Evolutionary conservation across 2,797 vertebrate genomes (phyloP), one percentile per base, ranked within the genome.

Genomic region (Rhinichthys osculus): DNA sequence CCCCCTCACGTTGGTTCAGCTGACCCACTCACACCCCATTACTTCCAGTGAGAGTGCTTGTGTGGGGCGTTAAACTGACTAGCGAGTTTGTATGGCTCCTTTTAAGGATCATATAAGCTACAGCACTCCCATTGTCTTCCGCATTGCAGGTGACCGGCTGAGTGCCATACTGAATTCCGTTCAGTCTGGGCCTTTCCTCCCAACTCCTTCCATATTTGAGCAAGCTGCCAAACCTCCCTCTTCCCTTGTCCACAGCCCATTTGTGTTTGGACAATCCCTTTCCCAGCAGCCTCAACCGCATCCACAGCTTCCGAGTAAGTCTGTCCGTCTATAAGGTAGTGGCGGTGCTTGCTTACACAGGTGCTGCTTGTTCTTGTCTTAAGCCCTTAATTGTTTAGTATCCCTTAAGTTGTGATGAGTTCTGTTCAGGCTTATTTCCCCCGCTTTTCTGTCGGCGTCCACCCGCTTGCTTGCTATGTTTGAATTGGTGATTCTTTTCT

Each of bases 211-310:
- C 96, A 96, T 98, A 96, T 98, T 98, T 97, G 97, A 99, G 96
- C 97, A 99, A 98, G 97, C 97, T 95, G 97, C 98, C 97, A 98
- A 99, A 96, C 96, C 97, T 99, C 97, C 98, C 95, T 96, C 96
- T 96, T 99, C 98, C 97, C 97, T 97, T 97, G 96, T 97, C 96
- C 97, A 99, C 96, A 98, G 98, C 94, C 98, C 98, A 97, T 99
- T 99, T 99, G 98, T 99, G 97, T 99, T 99, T 95, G 98, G 98
- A 98, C 98, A 99, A 90, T 97, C 97, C 98, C 97, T 97, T 96
- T 97, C 98, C 97, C 98, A 99, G 97, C 97, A 98, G 95, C 97
- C 97, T 97, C 98, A 98, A 95, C 96, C 96, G 94, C 97, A 98
- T 95, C 97, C 97, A 96, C 96, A 97, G 97, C 98, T 99, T 98